Evolutionary conservation across 2,888 invertebrate species (phyloP), one percentile per base, ranked within the genome.

Genomic region (Meta bourneti): DNA sequence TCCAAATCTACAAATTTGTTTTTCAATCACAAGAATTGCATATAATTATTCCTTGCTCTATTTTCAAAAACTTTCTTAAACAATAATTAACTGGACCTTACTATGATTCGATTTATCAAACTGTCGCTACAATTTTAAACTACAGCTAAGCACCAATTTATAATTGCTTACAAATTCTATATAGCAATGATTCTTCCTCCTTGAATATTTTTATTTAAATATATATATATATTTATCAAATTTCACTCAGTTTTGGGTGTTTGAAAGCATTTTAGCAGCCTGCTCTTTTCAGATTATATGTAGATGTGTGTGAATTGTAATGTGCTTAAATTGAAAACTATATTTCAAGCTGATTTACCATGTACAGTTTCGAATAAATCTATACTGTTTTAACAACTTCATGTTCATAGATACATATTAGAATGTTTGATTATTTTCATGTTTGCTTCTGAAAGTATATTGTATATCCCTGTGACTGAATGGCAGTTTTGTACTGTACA

Each of bases 401-500:
- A 90, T 85, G 81, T 90, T 90, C 78, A 90, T 74, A 90, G 61
- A 71, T 83, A 74, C 74, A 82, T 90, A 89, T 86, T 86, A 87
- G 87, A 87, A 72, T 90, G 83, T 84, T 84, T 81, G 51, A 61
- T 85, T 80, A 75, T 81, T 87, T 80, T 85, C 80, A 79, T 72
- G 74, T 90, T 75, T 85, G 80, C 85, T 80, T 90, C 81, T 86
- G 81, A 85, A 85, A 90, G 78, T 90, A 85, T 85, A 90, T 74
- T 90, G 84, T 90, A 86, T 85, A 90, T 90, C 85, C 81, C 75
- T 90, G 90, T 90, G 85, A 86, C 75, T 90, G 85, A 86, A 78
- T 79, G 85, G 49, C 90, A 90, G 90, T 90, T 90, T 90, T 90
- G 74, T 90, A 86, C 90, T 90, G 85, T 90, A 90, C 90, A 86